A percentile compares a stretch with the other conserved stretches of the same genome.
phyloP scores from a whole-genome alignment of 92 coral and sea anemone species.

The Pocillopora meandrina region DNA sequence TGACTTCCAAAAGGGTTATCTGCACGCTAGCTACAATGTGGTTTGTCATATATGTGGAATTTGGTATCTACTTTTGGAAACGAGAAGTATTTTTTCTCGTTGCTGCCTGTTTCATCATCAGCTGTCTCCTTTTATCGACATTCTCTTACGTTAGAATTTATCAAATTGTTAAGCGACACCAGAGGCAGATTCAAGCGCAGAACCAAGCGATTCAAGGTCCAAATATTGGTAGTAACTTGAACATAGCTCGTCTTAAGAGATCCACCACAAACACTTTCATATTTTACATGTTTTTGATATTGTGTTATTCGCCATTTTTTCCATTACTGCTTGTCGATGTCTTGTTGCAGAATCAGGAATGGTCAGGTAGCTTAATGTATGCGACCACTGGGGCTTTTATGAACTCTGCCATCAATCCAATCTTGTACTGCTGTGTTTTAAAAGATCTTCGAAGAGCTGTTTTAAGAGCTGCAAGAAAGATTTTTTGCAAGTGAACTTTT shows the following conservation, averaged over 20 bases:
- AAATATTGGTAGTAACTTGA: not conserved
- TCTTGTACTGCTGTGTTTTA: conserved; percentile 8
- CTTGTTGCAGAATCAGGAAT: no score
- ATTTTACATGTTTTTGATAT: not conserved
- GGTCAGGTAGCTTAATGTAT: not conserved
- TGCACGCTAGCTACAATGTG: not conserved
- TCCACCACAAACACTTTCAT: conserved; percentile 10
- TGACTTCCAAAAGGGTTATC: not conserved
- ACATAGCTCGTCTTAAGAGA: not conserved
- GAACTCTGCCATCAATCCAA: conserved; percentile 5
- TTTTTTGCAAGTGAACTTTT: not conserved
- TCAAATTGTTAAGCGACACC: conserved; percentile 4
- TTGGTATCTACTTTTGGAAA: not conserved
- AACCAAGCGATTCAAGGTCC: not conserved
- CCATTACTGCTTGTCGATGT: no score
- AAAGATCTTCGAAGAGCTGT: conserved; percentile 1
- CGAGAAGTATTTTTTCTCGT: not conserved
- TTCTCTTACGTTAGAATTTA: not conserved
- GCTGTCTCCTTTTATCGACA: not conserved
- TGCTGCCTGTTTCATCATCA: not conserved
- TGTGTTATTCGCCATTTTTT: conserved; percentile 18
- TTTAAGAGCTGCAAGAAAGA: not conserved
- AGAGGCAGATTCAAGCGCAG: conserved; percentile 2
- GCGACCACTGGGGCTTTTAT: not conserved
- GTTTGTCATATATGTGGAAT: not conserved